These are phyloP conservation scores for Micropoecilia bifurca DNA, from an alignment of 2,797 vertebrate genomes.

Conservation along the genomic window DNA sequence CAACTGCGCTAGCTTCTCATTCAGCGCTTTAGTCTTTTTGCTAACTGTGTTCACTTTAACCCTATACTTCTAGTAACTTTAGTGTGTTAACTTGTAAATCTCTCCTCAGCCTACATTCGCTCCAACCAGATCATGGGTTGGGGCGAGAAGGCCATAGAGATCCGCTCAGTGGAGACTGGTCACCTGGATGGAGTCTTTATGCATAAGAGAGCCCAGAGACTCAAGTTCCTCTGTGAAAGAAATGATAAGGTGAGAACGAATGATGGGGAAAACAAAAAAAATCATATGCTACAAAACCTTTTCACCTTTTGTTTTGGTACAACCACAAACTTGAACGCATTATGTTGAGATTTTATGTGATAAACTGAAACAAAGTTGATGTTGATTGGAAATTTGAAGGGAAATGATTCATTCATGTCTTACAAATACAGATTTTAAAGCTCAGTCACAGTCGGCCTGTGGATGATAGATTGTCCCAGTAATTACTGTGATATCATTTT, in stretches of 20 bases:
- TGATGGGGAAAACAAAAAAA: not conserved
- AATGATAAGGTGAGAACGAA: slow-evolving; percentile 87
- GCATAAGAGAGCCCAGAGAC: slow-evolving; percentile 93
- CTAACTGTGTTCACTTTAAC: not conserved
- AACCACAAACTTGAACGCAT: not conserved
- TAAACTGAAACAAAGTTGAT: not conserved
- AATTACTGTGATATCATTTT: too few species aligned
- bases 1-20: not conserved
- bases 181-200: slow-evolving; percentile 94
- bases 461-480: too few species aligned
- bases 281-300: not conserved
- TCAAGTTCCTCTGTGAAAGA: slow-evolving; percentile 93
- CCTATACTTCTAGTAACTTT: not conserved
- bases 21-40: not conserved
- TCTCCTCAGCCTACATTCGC: slow-evolving; percentile 87
- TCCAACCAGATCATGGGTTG: slow-evolving; percentile 97
- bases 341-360: not conserved
- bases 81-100: not conserved
- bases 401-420: not conserved
- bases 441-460: not conserved
- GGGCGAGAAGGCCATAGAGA: slow-evolving; percentile 95
- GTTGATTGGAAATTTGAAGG: not conserved
- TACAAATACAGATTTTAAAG: not conserved
- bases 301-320: not conserved
- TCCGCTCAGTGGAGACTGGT: slow-evolving; percentile 92